Base-by-base conservation (phyloP, 2,797 vertebrate genomes). In the Huso huso region DNA sequence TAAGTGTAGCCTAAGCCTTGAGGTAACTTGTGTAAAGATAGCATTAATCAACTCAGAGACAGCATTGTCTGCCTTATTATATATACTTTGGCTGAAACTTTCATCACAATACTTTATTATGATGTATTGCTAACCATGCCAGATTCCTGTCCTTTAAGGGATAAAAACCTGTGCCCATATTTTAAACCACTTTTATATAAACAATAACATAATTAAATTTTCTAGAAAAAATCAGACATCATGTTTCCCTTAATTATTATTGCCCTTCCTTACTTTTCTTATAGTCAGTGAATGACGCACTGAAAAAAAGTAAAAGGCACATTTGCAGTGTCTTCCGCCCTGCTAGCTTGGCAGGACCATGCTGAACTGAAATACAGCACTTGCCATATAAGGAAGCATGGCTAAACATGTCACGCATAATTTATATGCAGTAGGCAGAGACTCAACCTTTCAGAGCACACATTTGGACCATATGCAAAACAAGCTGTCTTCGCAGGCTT, bases 361-460 rank as follows among this genome's bases (percentile, higher is more conserved):
- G 81, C 81, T 78, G 83, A 84, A 86, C 88, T 86, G 87, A 91
- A 92, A 91, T 84, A 86, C 88, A 80, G 86, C 78, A 78, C 87
- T 81, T 78, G 68, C 93, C 93, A 92, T 93, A 95, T 91, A 93
- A 90, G 93, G 93, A 81, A 87, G 85, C 78, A 72, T 84, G 76
- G 88, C 86, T 85, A 90, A 87, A 88, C 88, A 89, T 90, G 89
- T 87, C 93, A 89, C 85, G 85, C 82, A 81, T 88, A 84, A 93
- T 93, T 92, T 90, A 92, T 87, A 93, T 90, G 87, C 70, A 72
- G 81, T 67, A 78, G 84, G 87, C 85, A 80, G 82, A 82, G 85
- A 85, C 84, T 87, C 88, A 81, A 83, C 81, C 85, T 88, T 76
- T 79, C 78, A 73, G 72, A 73, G 77, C 76, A 74, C 76, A 76